Conservation (phyloP, 2,797 vertebrate genomes). For the Hipposideros larvatus region DNA sequence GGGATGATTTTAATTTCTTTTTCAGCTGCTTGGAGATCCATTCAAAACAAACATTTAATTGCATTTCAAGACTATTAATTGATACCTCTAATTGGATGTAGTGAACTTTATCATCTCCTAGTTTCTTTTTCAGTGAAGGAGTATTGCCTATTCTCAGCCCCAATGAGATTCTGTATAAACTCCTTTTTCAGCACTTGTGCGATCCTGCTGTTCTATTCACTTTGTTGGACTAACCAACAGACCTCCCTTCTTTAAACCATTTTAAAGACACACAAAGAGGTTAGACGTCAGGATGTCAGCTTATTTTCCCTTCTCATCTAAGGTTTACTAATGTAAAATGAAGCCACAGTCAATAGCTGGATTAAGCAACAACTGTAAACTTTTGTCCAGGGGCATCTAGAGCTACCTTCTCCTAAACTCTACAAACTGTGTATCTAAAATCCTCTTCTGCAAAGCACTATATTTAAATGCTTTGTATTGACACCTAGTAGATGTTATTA, state of each 20-base stretch:
- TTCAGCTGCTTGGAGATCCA: background rate
- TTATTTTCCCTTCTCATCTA: slow-evolving; percentile 6
- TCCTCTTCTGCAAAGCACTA: slow-evolving; percentile 9
- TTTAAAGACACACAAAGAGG: slow-evolving; percentile 24
- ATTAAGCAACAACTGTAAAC: slow-evolving; percentile 43
- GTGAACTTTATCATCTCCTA: background rate
- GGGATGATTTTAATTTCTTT: background rate
- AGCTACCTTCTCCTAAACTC: slow-evolving; percentile 59
- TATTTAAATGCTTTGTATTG: slow-evolving; percentile 70
- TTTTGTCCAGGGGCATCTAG: background rate
- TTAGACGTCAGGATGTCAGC: background rate
- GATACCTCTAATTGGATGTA: background rate
- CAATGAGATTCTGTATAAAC: background rate
- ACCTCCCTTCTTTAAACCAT: background rate
- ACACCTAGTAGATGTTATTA: slow-evolving; percentile 27
- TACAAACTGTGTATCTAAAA: background rate
- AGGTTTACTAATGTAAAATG: slow-evolving; percentile 55
- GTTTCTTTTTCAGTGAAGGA: slow-evolving; percentile 2
- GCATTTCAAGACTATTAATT: slow-evolving; percentile 38
- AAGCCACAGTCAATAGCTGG: slow-evolving; percentile 3
- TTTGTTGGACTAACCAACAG: background rate
- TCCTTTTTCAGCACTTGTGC: background rate
- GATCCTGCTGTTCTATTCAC: background rate
- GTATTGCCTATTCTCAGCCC: background rate
- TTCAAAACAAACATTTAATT: background rate